Conservation (phyloP, 2,888 invertebrate genomes). For the Timema podura region DNA sequence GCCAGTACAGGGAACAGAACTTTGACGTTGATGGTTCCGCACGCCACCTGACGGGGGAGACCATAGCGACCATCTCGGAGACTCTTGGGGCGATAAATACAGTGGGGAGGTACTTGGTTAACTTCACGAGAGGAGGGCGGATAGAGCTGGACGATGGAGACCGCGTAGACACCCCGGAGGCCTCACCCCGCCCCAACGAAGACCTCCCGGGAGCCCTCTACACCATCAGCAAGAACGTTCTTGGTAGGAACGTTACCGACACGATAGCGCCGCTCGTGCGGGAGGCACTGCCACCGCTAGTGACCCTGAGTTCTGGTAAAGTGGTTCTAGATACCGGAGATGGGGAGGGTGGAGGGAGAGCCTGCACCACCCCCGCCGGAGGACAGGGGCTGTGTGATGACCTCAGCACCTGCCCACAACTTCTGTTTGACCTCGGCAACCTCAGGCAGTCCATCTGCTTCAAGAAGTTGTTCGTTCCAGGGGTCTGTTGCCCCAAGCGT, state of each 20-base stretch:
- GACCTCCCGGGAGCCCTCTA: conserved; percentile 70
- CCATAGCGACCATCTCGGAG: conserved; percentile 43
- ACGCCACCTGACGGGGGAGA: neutral
- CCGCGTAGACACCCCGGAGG: conserved; percentile 7
- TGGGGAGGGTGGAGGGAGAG: conserved; percentile 45
- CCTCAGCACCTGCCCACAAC: conserved; percentile 80
- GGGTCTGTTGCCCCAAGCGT: conserved; percentile 78
- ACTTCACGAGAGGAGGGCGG: conserved; percentile 60
- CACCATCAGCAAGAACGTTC: conserved; percentile 74
- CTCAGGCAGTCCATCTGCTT: conserved; percentile 85
- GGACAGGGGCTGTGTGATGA: conserved; percentile 79
- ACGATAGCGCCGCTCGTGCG: conserved; percentile 71
- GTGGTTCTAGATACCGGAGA: conserved; percentile 34
- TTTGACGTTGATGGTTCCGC: too few relatives aligned
- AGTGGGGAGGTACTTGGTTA: conserved; percentile 78
- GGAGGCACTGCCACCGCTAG: conserved; percentile 42
- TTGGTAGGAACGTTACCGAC: conserved; percentile 75
- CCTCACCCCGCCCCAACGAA: conserved; percentile 41
- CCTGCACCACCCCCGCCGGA: conserved; percentile 79
- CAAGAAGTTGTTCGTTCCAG: conserved; percentile 85
- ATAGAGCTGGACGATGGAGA: conserved; percentile 14
- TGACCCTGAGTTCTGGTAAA: conserved; percentile 39
- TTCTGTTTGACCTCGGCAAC: conserved; percentile 74
- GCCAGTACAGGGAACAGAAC: too few relatives aligned
- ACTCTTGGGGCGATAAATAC: conserved; percentile 77